These are phyloP conservation scores for Danio albolineatus DNA, from an alignment of 2,797 vertebrate genomes.

Conservation along the genomic window DNA sequence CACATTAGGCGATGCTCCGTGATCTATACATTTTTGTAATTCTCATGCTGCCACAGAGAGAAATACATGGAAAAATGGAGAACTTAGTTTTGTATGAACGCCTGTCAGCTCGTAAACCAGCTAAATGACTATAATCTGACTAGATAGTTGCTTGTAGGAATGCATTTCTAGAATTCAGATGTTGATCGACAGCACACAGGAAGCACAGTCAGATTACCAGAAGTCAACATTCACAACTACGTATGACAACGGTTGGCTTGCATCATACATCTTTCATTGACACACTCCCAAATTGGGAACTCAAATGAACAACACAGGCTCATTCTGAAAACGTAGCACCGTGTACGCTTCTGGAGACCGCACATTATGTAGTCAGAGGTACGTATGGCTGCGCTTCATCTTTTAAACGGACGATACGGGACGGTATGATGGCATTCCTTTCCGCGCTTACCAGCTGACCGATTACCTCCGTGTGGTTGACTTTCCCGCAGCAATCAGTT, in stretches of 20 bases:
- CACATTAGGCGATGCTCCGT: neutral
- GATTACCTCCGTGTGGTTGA: too few relatives aligned
- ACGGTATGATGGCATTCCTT: too few relatives aligned
- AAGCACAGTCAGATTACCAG: neutral
- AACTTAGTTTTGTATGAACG: neutral
- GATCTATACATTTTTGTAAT: neutral
- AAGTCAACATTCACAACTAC: neutral
- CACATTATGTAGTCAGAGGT: too few relatives aligned
- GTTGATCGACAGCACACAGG: neutral
- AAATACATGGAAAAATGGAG: neutral
- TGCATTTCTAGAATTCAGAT: neutral
- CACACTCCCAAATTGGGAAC: neutral
- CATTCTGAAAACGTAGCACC: too few relatives aligned
- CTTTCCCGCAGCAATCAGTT: too few relatives aligned
- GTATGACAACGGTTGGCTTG: neutral
- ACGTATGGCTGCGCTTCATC: too few relatives aligned
- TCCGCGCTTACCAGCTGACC: too few relatives aligned
- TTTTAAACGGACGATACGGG: too few relatives aligned
- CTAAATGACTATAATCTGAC: neutral
- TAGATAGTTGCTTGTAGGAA: neutral
- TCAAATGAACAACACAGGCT: too few relatives aligned
- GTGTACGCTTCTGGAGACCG: too few relatives aligned
- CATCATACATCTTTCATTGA: neutral
- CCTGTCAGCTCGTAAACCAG: conserved; percentile 3
- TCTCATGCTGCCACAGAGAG: neutral